A percentile compares a stretch with the other conserved stretches of the same genome.
Evolutionary conservation across 2,113 vertebrate genomes (phyloP).

Genomic region (Pterocles burchelli): DNA sequence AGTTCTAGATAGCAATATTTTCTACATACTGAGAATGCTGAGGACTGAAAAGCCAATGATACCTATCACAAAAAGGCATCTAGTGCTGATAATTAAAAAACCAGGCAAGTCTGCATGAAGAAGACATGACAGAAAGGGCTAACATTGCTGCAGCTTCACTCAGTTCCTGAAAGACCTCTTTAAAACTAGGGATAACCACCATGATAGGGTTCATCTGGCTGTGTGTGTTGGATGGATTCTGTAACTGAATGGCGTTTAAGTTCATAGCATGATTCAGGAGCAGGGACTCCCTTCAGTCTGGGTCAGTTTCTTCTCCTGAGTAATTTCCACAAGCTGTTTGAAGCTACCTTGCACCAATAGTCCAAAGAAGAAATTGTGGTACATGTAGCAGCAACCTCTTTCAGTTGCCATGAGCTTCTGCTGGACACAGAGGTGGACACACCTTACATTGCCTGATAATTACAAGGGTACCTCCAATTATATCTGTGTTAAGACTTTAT

Average conservation of each 20-base stretch:
- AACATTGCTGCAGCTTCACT: not conserved
- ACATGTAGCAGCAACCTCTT: not conserved
- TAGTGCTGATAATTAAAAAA: not conserved
- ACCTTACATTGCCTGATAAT: not conserved
- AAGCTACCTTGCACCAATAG: not conserved
- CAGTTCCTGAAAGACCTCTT: not conserved
- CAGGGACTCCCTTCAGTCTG: not conserved
- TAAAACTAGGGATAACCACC: not conserved
- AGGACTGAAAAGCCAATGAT: not conserved
- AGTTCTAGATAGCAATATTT: not conserved
- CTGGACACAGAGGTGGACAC: not conserved
- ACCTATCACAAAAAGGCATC: not conserved
- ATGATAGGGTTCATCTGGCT: not conserved
- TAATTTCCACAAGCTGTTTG: not conserved
- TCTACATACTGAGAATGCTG: not conserved
- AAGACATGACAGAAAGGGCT: not conserved
- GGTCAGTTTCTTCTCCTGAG: not conserved
- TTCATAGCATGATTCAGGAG: not conserved
- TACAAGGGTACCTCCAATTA: not conserved
- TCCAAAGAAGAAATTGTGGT: not conserved
- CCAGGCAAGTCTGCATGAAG: not conserved
- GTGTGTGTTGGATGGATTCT: fast-evolving
- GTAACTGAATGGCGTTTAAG: too few relatives aligned
- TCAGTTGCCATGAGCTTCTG: not conserved
- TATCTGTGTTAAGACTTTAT: not conserved